Conservation (phyloP, 2,888 invertebrate genomes). For the Camptogramma bilineatum region DNA sequence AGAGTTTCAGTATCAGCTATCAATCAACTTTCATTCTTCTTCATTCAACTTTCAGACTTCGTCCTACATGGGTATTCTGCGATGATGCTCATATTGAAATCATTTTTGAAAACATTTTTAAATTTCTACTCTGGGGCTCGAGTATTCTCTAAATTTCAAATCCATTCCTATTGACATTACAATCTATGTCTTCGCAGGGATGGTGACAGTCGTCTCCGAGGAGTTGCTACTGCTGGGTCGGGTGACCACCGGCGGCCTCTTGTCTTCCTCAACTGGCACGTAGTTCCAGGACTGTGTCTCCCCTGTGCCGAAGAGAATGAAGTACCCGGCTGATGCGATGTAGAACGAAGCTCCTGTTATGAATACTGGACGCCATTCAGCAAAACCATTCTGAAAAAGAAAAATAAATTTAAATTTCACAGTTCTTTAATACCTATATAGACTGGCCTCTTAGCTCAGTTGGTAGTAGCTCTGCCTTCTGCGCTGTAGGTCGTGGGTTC, state of each 20-base stretch:
- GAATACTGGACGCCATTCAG: constrained; percentile 91
- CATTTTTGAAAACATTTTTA: too few species aligned
- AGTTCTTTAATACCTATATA: neutral
- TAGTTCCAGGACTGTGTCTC: constrained; percentile 90
- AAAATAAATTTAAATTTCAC: constrained; percentile 7
- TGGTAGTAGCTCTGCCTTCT: too few species aligned
- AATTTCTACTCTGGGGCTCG: constrained; percentile 38
- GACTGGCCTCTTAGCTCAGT: too few species aligned
- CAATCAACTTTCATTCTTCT: too few species aligned
- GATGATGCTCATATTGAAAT: too few species aligned
- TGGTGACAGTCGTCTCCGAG: constrained; percentile 68
- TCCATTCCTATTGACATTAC: constrained; percentile 15
- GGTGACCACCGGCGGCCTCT: constrained; percentile 52
- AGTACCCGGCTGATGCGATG: constrained; percentile 88
- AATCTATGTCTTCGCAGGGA: constrained; percentile 68
- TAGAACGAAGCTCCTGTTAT: constrained; percentile 90
- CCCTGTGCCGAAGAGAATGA: constrained; percentile 89
- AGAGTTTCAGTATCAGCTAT: too few species aligned
- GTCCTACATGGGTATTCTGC: too few species aligned
- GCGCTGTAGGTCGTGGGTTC: too few species aligned
- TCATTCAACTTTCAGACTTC: too few species aligned
- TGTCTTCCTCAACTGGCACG: constrained; percentile 64
- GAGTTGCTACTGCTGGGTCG: constrained; percentile 50
- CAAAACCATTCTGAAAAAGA: constrained; percentile 88
- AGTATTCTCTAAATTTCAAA: constrained; percentile 31